Base-by-base conservation (phyloP, 2,888 invertebrate species). In the Eristalis arbustorum region DNA sequence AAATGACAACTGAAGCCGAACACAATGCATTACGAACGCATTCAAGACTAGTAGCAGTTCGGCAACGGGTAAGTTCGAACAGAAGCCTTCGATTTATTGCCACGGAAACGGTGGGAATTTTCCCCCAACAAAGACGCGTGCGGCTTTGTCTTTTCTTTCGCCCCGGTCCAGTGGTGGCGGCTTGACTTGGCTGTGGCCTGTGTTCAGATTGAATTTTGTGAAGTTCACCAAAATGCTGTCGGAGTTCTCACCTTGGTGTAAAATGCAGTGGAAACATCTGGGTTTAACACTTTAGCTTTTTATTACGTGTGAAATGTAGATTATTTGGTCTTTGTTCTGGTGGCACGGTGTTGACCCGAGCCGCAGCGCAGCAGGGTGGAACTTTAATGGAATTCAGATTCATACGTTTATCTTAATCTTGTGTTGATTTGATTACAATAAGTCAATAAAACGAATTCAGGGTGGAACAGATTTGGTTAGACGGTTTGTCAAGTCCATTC, bases 261-360 rank as follows among this genome's bases (percentile, higher is more conserved):
- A 79, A 67, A 66, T 72, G 63, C 57, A 77, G 63, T 59, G 40
- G 61, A 64, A 69, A 71, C 64, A 76, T 31, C 25, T 23, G 42
- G 64, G 72, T 59, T 79, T 72, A 72, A 61, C 79, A 79, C 79
- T 79, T 76, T 61, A 79, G 66, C 79, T 79, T 79, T 79, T 79
- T 72, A 79, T 79, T 72, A 79, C 79, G 79, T 79, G 79, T 72
- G 79, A 79, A 79, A 71, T 78, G 78, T 78, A 66, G 78, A 78
- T 78, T 71, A 72, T 72, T 72, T 78, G 62, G 40, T 63, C 67
- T 75, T 77, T 68, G 76, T 77, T 62, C n/a, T 62, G 68, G 34
- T 61, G 42, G 57, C 56, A 22, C 14, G 25, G 56, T 73, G n/a
- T 71, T 71, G 71, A 71, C 71, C 72, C 8, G 72, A 28, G 40